Evolutionary conservation across 2,113 vertebrate species (phyloP), one percentile per base, ranked within the genome.

Genomic region (Alligator sinensis): DNA sequence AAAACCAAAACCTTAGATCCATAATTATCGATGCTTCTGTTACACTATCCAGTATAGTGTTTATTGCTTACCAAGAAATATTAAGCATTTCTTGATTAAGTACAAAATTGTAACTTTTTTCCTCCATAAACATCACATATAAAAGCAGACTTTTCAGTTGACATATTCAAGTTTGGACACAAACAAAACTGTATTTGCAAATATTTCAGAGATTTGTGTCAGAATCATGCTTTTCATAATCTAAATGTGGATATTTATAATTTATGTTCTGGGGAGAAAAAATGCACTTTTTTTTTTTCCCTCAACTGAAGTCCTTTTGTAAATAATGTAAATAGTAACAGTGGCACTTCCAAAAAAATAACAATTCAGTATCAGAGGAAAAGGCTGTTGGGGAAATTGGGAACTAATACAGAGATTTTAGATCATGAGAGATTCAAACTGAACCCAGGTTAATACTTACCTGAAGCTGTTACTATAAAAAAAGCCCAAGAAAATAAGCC

Each of bases 381-480:
- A 86, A 75, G 19, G 59, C 13, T 68, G 75, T 60, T 64, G 18
- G 62, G 74, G 24, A 92, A 30, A 86, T n/a, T 57, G 63, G 5
- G 81, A 95, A 92, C 13, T 77, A 47, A 85, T 83, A 81, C 34
- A 87, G 75, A 92, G n/a, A 82, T 19, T 89, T 86, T 61, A 91
- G 57, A 70, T 87, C 80, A 93, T 17, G 22, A 75, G 61, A 17
- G 9, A 92, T 75, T 88, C 82, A 80, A 82, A 87, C 19, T 24
- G 11, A 80, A 88, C 38, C 80, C 77, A 89, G 47, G 74, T 72
- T 68, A 55, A 34, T 6, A 19, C 27, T 89, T 82, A 96, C 79
- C 94, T 94, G 93, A n/a, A 64, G 70, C 11, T 34, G 68, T 79
- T 76, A 30, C 55, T 30, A 21, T 59, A 55, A 5, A 0, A 21